Evolutionary conservation across 2,888 invertebrate species (phyloP), one percentile per base, ranked within the genome.

Genomic region (Pilophorus perplexus): DNA sequence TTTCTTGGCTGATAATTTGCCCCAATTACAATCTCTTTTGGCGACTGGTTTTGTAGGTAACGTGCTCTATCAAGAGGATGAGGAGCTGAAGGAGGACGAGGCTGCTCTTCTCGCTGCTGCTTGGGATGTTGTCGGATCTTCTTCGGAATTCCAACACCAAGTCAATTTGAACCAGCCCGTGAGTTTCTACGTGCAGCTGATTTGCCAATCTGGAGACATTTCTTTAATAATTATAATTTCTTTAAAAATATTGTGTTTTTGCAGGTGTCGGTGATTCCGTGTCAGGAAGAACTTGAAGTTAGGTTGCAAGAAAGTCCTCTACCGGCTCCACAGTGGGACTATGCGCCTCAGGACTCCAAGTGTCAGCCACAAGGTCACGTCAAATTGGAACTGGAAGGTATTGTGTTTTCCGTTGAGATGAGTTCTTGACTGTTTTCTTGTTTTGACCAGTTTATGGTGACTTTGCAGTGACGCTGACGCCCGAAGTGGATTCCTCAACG

Each of bases 281-380:
- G 82, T 78, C 81, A 83, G 75, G 83, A 84, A 74, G 83, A 83
- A 72, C 75, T 84, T 57, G 83, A 83, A 74, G 83, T 84, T 18
- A 77, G 80, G 62, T 72, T 81, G 62, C 79, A 81, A 74, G 78
- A 80, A 71, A 79, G 80, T 16, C 78, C 77, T 2, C 79, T 80
- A 72, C 80, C 79, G 1, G 79, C 79, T 4, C 76, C 79, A 0
- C 77, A 75, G 65, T 81, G 74, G 80, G 73, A 75, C 5, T 73
- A 71, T 33, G 8, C 65, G 55, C 57, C 73, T 68, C 46, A 75
- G 72, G 72, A 75, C 73, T 65, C 75, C 75, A 44, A 71, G 4
- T 37, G 52, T 27, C 75, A 75, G 60, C 76, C 74, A 57, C 74
- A 75, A n/a, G 79, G 77, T 64, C 80, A 79, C 73, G 79, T 80